These are phyloP conservation scores for Cotesia typhae DNA, from an alignment of 1,140 invertebrate genomes.

Conservation along the genomic window DNA sequence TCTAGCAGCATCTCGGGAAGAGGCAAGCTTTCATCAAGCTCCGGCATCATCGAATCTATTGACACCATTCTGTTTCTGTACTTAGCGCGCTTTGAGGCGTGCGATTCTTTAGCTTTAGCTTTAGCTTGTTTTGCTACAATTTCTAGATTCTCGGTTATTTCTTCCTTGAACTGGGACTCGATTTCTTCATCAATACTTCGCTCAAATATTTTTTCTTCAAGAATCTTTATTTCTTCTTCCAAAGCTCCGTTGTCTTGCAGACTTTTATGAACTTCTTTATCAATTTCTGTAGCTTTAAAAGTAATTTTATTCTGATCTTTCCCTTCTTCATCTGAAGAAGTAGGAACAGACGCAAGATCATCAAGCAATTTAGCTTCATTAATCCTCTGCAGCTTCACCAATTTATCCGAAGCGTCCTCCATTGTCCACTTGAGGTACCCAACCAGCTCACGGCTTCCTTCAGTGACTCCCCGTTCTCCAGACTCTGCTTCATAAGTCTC, in stretches of 20 bases:
- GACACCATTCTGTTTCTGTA: neutral
- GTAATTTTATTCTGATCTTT: neutral
- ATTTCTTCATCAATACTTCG: neutral
- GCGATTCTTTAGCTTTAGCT: neutral
- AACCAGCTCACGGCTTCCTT: constrained; percentile 53
- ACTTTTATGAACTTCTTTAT: neutral
- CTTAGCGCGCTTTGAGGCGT: constrained; percentile 2
- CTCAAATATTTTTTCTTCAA: constrained; percentile 11
- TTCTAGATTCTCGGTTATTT: neutral
- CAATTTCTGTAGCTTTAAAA: neutral
- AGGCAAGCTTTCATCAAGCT: constrained; percentile 33
- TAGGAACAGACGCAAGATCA: neutral
- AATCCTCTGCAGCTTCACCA: constrained; percentile 39
- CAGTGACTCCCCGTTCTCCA: constrained; percentile 36
- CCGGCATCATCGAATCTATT: constrained; percentile 7
- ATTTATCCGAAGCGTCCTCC: constrained; percentile 45
- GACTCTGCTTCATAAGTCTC: constrained; percentile 51
- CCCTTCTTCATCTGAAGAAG: constrained; percentile 28
- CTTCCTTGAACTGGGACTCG: too few species aligned
- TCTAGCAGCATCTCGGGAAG: constrained; percentile 55
- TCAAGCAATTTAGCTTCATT: neutral
- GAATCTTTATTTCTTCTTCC: constrained; percentile 15
- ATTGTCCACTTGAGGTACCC: constrained; percentile 50
- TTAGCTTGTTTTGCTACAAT: neutral
- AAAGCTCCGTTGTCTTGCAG: neutral